These are phyloP conservation scores for Electrophaes corylata DNA, from an alignment of 2,888 invertebrate species.

Conservation along the genomic window DNA sequence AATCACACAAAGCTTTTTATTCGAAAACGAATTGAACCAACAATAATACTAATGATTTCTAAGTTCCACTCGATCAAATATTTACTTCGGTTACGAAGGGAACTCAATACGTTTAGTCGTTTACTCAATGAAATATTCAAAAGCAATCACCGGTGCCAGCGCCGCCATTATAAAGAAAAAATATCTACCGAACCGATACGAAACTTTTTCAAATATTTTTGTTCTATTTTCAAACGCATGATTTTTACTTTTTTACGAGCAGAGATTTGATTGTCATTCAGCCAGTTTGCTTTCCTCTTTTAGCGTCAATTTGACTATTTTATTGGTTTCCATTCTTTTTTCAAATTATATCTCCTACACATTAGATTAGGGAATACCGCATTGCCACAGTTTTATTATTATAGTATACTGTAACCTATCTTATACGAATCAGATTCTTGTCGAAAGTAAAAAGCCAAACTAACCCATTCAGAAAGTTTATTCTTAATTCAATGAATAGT, in stretches of 20 bases:
- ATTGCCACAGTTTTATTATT: not conserved
- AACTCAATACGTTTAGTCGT: slow-evolving; percentile 56
- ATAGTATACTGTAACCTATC: not conserved
- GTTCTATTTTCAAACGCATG: slow-evolving; percentile 55
- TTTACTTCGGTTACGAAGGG: slow-evolving; percentile 52
- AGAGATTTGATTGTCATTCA: slow-evolving; percentile 22
- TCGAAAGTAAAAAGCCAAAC: not conserved
- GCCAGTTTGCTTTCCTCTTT: slow-evolving; percentile 20
- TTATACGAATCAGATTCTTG: not conserved
- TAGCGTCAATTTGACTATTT: slow-evolving; percentile 1
- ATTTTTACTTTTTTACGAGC: slow-evolving; percentile 32
- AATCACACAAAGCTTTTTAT: slow-evolving; percentile 32
- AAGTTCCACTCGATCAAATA: slow-evolving; percentile 50
- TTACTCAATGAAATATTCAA: slow-evolving; percentile 59
- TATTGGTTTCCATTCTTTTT: not conserved
- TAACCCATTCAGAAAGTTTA: slow-evolving; percentile 12
- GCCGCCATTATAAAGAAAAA: slow-evolving; percentile 42
- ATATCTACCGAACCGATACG: slow-evolving; percentile 45
- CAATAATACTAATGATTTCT: slow-evolving; percentile 53
- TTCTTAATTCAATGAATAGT: slow-evolving; percentile 16
- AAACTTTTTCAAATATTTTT: slow-evolving; percentile 56
- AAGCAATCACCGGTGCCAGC: slow-evolving; percentile 61
- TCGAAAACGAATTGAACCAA: slow-evolving; percentile 41
- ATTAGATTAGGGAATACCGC: not conserved
- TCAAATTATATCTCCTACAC: not conserved